These are phyloP conservation scores for Drosophila rellima DNA, from an alignment of 2,888 invertebrate genomes.

Conservation along the genomic window DNA sequence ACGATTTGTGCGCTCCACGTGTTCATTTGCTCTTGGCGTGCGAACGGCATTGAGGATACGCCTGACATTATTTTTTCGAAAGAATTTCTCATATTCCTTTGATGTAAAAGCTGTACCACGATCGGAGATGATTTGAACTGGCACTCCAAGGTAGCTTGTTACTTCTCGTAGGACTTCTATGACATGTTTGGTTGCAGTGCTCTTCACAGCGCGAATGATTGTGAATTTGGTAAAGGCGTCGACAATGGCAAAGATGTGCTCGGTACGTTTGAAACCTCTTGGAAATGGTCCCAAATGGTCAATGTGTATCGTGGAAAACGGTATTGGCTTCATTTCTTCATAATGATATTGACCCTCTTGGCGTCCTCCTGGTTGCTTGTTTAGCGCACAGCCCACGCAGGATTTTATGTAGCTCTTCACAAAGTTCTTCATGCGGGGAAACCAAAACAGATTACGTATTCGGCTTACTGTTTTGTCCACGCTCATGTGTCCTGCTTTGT, in stretches of 20 bases:
- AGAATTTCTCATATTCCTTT: constrained; percentile 4
- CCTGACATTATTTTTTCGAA: background rate
- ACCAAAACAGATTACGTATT: constrained; percentile 13
- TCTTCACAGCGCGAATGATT: constrained; percentile 1
- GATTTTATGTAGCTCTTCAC: constrained; percentile 10
- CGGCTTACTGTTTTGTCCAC: background rate
- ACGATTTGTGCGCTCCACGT: background rate
- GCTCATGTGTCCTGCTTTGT: constrained; percentile 11
- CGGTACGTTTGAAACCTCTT: constrained; percentile 4
- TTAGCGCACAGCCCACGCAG: constrained; percentile 11
- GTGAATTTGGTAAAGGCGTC: constrained; percentile 13
- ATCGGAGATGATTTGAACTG: background rate
- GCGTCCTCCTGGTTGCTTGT: constrained; percentile 12
- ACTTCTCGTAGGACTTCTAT: no score
- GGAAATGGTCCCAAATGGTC: constrained; percentile 21
- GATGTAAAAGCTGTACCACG: constrained; percentile 7
- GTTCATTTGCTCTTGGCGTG: constrained; percentile 1
- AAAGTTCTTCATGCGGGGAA: constrained; percentile 13
- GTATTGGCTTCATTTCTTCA: constrained; percentile 8
- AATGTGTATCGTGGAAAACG: constrained; percentile 12
- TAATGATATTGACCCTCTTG: constrained; percentile 13
- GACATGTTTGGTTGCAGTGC: background rate
- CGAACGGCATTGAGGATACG: constrained; percentile 2
- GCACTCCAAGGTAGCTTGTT: background rate
- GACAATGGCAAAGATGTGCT: constrained; percentile 2